These are phyloP conservation scores for Leucania comma DNA, from an alignment of 2,888 invertebrate genomes.

Conservation along the genomic window DNA sequence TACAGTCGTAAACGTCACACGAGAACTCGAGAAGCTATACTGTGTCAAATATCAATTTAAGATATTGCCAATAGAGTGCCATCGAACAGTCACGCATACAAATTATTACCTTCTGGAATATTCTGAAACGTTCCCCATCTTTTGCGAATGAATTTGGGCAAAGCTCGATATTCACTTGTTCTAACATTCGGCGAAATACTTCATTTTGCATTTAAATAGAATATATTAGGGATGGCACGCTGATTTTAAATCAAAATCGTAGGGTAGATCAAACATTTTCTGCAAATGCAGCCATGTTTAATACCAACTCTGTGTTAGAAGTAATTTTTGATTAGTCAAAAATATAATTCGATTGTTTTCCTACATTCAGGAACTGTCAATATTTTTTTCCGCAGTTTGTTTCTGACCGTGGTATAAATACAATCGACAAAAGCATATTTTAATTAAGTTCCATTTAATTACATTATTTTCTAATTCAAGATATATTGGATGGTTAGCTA, in stretches of 20 bases:
- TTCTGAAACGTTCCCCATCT: slow-evolving; percentile 51
- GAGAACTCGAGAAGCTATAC: slow-evolving; percentile 69
- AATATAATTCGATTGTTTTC: background rate
- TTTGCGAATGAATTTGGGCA: slow-evolving; percentile 52
- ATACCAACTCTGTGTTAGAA: slow-evolving; percentile 23
- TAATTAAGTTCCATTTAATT: slow-evolving; percentile 13
- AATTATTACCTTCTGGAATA: slow-evolving; percentile 61
- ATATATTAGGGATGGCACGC: slow-evolving; percentile 56
- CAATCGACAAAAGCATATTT: slow-evolving; percentile 9
- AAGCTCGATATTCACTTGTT: slow-evolving; percentile 58
- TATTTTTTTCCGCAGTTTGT: background rate
- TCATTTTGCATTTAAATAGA: slow-evolving; percentile 66
- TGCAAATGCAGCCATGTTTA: slow-evolving; percentile 19
- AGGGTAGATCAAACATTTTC: slow-evolving; percentile 52
- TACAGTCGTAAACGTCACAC: slow-evolving; percentile 77
- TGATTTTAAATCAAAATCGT: slow-evolving; percentile 61
- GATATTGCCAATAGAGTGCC: slow-evolving; percentile 75
- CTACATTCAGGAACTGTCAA: background rate
- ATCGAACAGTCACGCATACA: slow-evolving; percentile 62
- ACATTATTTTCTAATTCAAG: slow-evolving; percentile 3
- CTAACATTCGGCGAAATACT: slow-evolving; percentile 58
- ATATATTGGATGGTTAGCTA: slow-evolving; percentile 12
- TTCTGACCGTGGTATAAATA: background rate
- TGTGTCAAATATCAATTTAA: slow-evolving; percentile 83
- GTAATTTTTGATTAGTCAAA: slow-evolving; percentile 17